These are phyloP conservation scores for Sycophaga agraensis DNA, from an alignment of 1,140 invertebrate species.

Conservation along the genomic window DNA sequence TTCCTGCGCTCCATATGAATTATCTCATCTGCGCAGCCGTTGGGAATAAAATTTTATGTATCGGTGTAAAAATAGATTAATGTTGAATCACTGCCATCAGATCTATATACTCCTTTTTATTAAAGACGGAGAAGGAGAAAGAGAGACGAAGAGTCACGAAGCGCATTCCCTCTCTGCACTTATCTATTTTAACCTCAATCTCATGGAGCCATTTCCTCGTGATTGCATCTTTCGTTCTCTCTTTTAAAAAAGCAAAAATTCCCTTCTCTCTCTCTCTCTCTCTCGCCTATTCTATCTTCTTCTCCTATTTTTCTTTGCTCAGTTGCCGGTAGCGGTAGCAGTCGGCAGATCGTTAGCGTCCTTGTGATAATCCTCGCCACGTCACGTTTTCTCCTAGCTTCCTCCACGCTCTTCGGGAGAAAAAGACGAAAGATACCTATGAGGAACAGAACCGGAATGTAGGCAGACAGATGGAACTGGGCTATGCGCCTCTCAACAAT, in stretches of 20 bases:
- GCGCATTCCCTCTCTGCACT: background rate
- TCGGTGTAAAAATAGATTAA: too few relatives aligned
- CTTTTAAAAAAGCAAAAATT: background rate
- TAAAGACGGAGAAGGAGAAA: too few relatives aligned
- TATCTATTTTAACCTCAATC: background rate
- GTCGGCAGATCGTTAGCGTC: background rate
- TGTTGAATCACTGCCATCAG: too few relatives aligned
- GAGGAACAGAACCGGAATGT: background rate
- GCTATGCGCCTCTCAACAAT: background rate
- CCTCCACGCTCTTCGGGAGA: too few relatives aligned
- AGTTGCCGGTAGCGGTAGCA: background rate
- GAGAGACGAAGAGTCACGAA: too few relatives aligned
- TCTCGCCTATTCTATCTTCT: background rate
- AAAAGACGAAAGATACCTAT: background rate
- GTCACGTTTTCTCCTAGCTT: too few relatives aligned
- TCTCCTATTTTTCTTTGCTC: background rate
- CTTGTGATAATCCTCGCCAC: slow-evolving; percentile 8
- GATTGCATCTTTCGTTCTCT: background rate
- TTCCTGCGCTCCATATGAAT: too few relatives aligned
- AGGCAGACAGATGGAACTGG: background rate
- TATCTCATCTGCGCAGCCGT: too few relatives aligned
- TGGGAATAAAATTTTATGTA: too few relatives aligned
- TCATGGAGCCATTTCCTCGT: background rate
- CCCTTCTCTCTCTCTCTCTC: background rate
- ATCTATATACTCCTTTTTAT: too few relatives aligned